A percentile compares a stretch with the other conserved stretches of the same genome.
These are phyloP conservation scores for Drymodes brunneopygia DNA, from an alignment of 2,113 vertebrate species.

Conservation along the genomic window DNA sequence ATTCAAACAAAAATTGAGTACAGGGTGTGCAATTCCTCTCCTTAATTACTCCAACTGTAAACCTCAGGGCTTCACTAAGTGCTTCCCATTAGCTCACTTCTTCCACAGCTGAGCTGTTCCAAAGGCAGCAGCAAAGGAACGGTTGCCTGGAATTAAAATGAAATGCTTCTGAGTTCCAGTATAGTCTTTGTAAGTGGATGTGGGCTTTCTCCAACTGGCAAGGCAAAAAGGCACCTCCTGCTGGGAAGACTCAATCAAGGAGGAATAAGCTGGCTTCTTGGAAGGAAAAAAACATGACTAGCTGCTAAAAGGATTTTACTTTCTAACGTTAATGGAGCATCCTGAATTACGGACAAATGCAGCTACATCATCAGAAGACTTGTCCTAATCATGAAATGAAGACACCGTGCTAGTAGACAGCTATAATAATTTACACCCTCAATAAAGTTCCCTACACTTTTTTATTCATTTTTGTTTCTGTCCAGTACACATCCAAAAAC, in stretches of 20 bases:
- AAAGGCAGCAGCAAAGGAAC: neutral
- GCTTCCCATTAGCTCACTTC: constrained; percentile 55
- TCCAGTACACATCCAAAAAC: neutral
- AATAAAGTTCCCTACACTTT: neutral
- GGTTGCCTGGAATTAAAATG: constrained; percentile 28
- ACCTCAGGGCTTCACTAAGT: constrained; percentile 34
- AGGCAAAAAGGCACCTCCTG: constrained; percentile 36
- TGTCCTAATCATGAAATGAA: neutral
- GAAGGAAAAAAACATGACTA: neutral
- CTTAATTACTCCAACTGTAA: constrained; percentile 50
- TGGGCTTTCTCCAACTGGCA: constrained; percentile 35
- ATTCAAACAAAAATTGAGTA: constrained; percentile 59
- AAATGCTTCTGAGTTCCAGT: constrained; percentile 14
- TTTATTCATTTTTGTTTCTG: neutral
- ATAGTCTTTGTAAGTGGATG: neutral
- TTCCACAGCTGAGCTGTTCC: constrained; percentile 40
- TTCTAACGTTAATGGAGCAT: neutral
- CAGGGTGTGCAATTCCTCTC: constrained; percentile 35
- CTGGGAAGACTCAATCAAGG: neutral
- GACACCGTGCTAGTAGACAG: neutral
- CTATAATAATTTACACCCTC: neutral
- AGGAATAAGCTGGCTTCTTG: neutral
- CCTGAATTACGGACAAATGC: neutral
- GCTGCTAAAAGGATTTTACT: neutral
- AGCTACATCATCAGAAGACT: neutral